Base-by-base conservation (phyloP, 2,797 vertebrate species). In the Sphaeramia orbicularis region DNA sequence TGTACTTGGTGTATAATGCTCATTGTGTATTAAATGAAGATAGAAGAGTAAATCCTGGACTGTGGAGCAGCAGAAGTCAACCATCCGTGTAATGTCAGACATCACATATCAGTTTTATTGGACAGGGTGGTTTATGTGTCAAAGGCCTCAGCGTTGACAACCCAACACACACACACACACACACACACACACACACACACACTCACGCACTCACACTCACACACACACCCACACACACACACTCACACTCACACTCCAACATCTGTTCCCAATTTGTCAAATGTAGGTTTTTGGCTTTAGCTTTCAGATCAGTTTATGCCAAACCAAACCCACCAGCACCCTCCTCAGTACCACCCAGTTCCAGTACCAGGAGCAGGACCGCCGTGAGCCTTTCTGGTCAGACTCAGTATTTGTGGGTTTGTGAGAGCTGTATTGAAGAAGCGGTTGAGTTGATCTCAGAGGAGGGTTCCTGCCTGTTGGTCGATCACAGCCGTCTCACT, bases 381-480 rank as follows among this genome's bases (percentile, higher is more conserved):
- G 0, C 49, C 68, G 15, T 44, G 10, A 3, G 32, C 14, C 24
- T 43, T 41, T 61, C 73, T 37, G 61, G 47, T 76, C 30, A 53
- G n/a, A 42, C 15, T 47, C 12, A 14, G 11, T 12, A 10, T 43
- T 30, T 32, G 4, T 19, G 47, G 27, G 15, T 30, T 51, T 27
- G 38, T 38, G 38, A 19, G 21, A 54, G 72, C 61, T 35, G 65
- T 35, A 2, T 35, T 56, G 42, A 42, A 9, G 38, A 18, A 24
- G 15, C 19, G 38, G 19, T 43, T 16, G 1, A 38, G 41, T 69
- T 80, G 41, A 19, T 73, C 76, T 73, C 65, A 1, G 47, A 69
- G 58, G 73, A 60, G 71, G 58, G 65, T 80, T 63, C 62, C 73
- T 53, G 51, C 59, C 43, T 59, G 65, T n/a, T 6, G 63, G 59